These are phyloP conservation scores for Rhinoraja longicauda DNA, from an alignment of 2,797 vertebrate genomes.

Conservation along the genomic window DNA sequence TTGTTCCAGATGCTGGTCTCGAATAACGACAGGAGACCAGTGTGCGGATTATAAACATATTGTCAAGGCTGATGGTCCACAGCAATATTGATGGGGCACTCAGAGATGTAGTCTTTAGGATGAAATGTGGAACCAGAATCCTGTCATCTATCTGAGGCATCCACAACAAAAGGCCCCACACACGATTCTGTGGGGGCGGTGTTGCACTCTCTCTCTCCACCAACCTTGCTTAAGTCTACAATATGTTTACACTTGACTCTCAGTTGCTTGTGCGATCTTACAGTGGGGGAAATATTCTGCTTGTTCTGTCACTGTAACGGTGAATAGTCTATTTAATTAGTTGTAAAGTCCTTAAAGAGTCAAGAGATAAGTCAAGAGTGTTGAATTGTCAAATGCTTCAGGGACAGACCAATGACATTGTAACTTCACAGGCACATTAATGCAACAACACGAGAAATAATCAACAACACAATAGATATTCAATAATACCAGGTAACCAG, in stretches of 20 bases:
- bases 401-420: too few relatives aligned
- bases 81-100: neutral
- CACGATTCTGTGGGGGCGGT: neutral
- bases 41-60: too few relatives aligned
- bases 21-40: neutral
- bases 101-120: neutral
- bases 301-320: neutral
- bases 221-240: neutral
- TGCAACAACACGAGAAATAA: too few relatives aligned
- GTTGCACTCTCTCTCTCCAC: neutral
- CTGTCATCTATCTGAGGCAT: neutral
- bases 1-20: neutral
- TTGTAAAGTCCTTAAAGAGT: too few relatives aligned
- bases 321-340: neutral
- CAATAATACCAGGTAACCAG: too few relatives aligned
- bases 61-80: neutral
- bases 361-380: too few relatives aligned
- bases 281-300: neutral
- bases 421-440: too few relatives aligned
- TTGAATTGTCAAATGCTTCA: too few relatives aligned
- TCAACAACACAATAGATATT: too few relatives aligned
- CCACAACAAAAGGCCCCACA: neutral
- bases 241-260: neutral
- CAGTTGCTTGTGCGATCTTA: neutral
- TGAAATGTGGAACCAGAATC: neutral